Evolutionary conservation across 2,797 vertebrate genomes (phyloP).

Genomic region (Odontamblyopus rebecca): DNA sequence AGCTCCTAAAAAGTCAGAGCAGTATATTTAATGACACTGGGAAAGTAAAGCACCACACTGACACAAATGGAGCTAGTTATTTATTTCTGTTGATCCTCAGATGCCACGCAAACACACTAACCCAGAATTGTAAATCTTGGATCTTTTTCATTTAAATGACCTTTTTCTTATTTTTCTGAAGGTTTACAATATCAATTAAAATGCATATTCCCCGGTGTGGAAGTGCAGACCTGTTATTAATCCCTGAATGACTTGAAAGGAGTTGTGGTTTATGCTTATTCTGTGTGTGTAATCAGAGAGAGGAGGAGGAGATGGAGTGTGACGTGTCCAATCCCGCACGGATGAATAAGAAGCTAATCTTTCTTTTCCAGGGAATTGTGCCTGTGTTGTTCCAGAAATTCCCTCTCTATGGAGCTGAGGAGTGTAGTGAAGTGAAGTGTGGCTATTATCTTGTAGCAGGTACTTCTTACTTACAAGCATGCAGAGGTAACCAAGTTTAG

Average conservation of each 20-base stretch:
- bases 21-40: conserved; percentile 69
- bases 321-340: conserved; percentile 67
- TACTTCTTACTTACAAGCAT: conserved; percentile 29
- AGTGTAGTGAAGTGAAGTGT: conserved; percentile 34
- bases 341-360: conserved; percentile 75
- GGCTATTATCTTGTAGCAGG: conserved; percentile 34
- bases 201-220: neutral
- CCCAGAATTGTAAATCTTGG: conserved; percentile 33
- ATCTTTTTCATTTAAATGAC: neutral
- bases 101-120: conserved; percentile 36
- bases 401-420: conserved; percentile 52
- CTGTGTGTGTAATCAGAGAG: conserved; percentile 43
- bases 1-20: conserved; percentile 51
- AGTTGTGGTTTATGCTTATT: conserved; percentile 42
- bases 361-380: conserved; percentile 63
- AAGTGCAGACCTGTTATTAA: conserved; percentile 27
- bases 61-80: conserved; percentile 33
- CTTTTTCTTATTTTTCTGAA: neutral
- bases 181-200: neutral
- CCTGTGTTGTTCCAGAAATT: conserved; percentile 55
- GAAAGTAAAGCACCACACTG: conserved; percentile 52
- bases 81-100: conserved; percentile 32
- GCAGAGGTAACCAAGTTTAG: conserved; percentile 8
- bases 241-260: conserved; percentile 47
- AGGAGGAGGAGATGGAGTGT: conserved; percentile 28